Evolutionary conservation across 2,888 invertebrate genomes (phyloP), one percentile per base, ranked within the genome.

Genomic region (Strigamia maritima): DNA sequence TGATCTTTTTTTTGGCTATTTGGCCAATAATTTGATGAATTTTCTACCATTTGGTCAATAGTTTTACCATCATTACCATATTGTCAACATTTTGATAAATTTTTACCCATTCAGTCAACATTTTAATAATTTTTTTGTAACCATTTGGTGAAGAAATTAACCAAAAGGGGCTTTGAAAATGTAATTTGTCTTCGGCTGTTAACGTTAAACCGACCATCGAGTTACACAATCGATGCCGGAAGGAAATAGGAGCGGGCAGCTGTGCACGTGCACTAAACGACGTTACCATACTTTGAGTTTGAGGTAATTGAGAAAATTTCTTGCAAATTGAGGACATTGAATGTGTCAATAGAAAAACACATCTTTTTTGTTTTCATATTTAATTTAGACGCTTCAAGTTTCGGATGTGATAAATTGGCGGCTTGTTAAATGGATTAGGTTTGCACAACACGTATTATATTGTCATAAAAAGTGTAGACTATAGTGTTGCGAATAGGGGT

Each of bases 191-290:
- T 70, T 70, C 19, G 28, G 26, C 70, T 26, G 70, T 70, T 70
- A 70, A 70, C 70, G 70, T 70, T 70, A 28, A 70, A 70, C 28
- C 70, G 28, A 16, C 70, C 70, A 70, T 70, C 70, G 70, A 70
- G 26, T 70, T 70, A 70, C 70, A 70, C 70, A 70, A 70, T 70
- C 70, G 7, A 70, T 70, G 70, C 70, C 70, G 70, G 70, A 28
- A 70, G 70, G 70, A 70, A 70, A 70, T 70, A 24, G 70, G 70
- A 70, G 70, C 26, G n/a, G 70, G 70, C 70, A 70, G 70, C 70
- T 70, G 70, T 70, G 70, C 70, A 70, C 70, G 70, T 70, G 70
- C 70, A 70, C 70, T 70, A 70, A 70, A 70, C 28, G 70, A 70
- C 10, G 26, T 70, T 70, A 70, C 70, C 70, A 70, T 28, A 28